Evolutionary conservation across 2,797 vertebrate species (phyloP).

Genomic region (Craterocephalus amniculus): DNA sequence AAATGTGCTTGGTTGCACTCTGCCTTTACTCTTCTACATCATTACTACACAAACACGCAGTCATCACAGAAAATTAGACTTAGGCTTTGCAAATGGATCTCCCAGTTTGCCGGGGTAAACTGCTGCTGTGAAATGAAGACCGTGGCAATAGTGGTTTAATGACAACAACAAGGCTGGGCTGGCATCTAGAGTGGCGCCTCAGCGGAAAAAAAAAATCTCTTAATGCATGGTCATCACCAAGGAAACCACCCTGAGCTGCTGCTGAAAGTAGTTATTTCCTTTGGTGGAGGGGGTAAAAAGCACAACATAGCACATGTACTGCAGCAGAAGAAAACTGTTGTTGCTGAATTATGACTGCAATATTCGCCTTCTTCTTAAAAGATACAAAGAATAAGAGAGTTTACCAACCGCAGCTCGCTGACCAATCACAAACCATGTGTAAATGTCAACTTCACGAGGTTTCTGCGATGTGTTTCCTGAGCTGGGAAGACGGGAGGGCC

Average conservation of each 20-base stretch:
- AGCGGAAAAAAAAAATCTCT: conserved; percentile 55
- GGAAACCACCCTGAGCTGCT: conserved; percentile 41
- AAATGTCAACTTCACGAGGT: conserved; percentile 12
- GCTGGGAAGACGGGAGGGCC: conserved; percentile 21
- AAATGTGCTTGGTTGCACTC: conserved; percentile 52
- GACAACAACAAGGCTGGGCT: conserved; percentile 43
- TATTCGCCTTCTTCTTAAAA: conserved; percentile 12
- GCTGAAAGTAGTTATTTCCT: conserved; percentile 59
- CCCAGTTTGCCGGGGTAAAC: conserved; percentile 56
- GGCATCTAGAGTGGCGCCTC: conserved; percentile 49
- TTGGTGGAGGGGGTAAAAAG: conserved; percentile 50
- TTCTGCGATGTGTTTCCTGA: conserved; percentile 23
- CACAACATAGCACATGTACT: conserved; percentile 26
- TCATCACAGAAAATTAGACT: conserved; percentile 53
- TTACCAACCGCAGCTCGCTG: conserved; percentile 19
- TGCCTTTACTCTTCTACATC: conserved; percentile 39
- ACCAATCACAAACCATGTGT: conserved; percentile 9
- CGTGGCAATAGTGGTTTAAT: conserved; percentile 55
- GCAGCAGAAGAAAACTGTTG: conserved; percentile 11
- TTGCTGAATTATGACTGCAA: background rate
- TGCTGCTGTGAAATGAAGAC: conserved; percentile 49
- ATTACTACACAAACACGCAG: conserved; percentile 48
- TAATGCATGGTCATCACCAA: conserved; percentile 59
- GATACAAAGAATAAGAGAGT: background rate
- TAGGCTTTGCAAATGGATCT: conserved; percentile 58